Evolutionary conservation across 2,113 vertebrate genomes (phyloP).

Genomic region (Trochalopteron elliotii): DNA sequence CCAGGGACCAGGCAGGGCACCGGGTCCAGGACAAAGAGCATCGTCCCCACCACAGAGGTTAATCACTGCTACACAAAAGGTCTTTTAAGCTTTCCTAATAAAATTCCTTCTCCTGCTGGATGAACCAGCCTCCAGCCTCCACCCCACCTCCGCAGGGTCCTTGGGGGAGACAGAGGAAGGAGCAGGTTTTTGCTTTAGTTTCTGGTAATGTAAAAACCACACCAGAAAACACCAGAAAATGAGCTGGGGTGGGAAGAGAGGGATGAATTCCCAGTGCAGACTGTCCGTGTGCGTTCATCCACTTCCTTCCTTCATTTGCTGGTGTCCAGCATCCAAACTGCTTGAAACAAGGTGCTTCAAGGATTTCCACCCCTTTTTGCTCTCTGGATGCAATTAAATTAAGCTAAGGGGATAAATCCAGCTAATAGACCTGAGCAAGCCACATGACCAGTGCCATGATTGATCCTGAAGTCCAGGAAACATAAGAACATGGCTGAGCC

Average conservation of each 20-base stretch:
- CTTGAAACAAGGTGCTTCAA: rapidly evolving
- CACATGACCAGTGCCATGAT: rapidly evolving
- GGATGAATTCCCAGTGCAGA: background rate
- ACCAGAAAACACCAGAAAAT: background rate
- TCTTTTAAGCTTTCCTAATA: background rate
- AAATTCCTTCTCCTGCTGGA: background rate
- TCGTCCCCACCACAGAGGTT: background rate
- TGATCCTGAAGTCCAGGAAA: background rate
- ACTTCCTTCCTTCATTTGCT: background rate
- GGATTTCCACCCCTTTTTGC: background rate
- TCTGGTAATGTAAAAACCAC: conserved; percentile 14
- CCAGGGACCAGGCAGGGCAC: background rate
- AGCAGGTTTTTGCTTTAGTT: background rate
- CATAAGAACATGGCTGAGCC: rapidly evolving
- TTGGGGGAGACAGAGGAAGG: background rate
- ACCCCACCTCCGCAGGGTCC: background rate
- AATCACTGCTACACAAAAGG: background rate
- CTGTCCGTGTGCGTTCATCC: background rate
- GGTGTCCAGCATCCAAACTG: background rate
- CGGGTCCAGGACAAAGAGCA: background rate
- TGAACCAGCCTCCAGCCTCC: background rate
- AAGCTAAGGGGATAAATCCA: background rate
- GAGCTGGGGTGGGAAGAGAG: background rate
- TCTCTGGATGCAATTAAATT: background rate
- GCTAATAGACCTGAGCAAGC: background rate